phyloP scores from a whole-genome alignment of 2,888 invertebrate genomes.

The Nysson spinosus region DNA sequence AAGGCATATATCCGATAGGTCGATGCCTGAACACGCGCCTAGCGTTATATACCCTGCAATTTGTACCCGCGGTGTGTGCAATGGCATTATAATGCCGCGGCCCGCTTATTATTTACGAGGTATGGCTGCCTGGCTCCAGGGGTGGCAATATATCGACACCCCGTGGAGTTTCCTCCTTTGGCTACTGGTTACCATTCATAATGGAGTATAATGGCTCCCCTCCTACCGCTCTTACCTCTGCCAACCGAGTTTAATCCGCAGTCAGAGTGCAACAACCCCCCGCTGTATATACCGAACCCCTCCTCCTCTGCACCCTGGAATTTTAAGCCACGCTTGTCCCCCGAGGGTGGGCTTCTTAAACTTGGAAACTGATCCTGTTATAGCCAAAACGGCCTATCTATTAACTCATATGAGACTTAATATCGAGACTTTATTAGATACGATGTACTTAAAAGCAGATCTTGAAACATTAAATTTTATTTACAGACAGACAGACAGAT shows the following conservation, averaged over 20 bases:
- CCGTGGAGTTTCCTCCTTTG: slow-evolving; percentile 61
- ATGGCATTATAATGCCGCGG: slow-evolving; percentile 54
- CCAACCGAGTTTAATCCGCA: slow-evolving; percentile 48
- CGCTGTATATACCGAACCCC: slow-evolving; percentile 13
- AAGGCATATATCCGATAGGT: slow-evolving; percentile 59
- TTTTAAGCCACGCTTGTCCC: slow-evolving; percentile 38
- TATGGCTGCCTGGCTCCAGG: slow-evolving; percentile 49
- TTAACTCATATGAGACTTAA: slow-evolving; percentile 6
- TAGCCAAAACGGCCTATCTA: slow-evolving; percentile 18
- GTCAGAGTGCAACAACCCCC: slow-evolving; percentile 56
- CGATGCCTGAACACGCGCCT: slow-evolving; percentile 61
- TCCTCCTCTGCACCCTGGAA: slow-evolving; percentile 34
- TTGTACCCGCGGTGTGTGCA: slow-evolving; percentile 52
- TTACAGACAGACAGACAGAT: too few species aligned
- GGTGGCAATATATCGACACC: slow-evolving; percentile 64
- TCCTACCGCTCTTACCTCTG: slow-evolving; percentile 12
- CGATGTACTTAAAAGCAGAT: too few species aligned
- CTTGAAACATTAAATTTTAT: too few species aligned
- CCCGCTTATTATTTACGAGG: slow-evolving; percentile 61
- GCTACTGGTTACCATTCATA: slow-evolving; percentile 64
- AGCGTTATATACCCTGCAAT: slow-evolving; percentile 56
- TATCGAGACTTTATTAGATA: slow-evolving; percentile 4
- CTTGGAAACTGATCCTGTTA: slow-evolving; percentile 35
- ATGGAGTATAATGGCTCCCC: slow-evolving; percentile 54
- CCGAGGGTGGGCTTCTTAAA: slow-evolving; percentile 20